Evolutionary conservation across 1,140 invertebrate species (phyloP).

Genomic region (Drosophila albomicans): DNA sequence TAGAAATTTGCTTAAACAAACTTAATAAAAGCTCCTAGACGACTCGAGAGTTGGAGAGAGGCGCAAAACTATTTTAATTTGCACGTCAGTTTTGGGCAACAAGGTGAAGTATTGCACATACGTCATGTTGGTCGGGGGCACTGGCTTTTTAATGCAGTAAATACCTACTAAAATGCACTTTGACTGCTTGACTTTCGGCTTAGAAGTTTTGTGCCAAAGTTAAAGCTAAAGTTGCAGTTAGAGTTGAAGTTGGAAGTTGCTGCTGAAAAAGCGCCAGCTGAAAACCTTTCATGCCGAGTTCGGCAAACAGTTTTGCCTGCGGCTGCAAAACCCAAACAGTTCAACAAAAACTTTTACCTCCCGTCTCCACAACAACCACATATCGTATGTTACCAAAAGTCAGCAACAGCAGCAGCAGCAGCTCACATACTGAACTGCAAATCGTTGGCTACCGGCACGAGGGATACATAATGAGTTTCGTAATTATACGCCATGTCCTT

Average conservation of each 20-base stretch:
- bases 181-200: slow-evolving; percentile 76
- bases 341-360: slow-evolving; percentile 66
- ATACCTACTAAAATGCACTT: slow-evolving; percentile 68
- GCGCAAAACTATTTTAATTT: slow-evolving; percentile 57
- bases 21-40: slow-evolving; percentile 31
- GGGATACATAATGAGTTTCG: slow-evolving; percentile 72
- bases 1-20: slow-evolving; percentile 31
- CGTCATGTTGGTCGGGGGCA: slow-evolving; percentile 36
- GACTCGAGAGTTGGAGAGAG: not conserved
- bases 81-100: slow-evolving; percentile 39
- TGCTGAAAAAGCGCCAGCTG: slow-evolving; percentile 16
- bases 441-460: slow-evolving; percentile 27
- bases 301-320: slow-evolving; percentile 73
- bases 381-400: slow-evolving; percentile 25
- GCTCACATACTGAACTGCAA: slow-evolving; percentile 5
- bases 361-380: slow-evolving; percentile 29
- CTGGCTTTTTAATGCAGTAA: slow-evolving; percentile 42
- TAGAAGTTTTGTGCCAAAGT: slow-evolving; percentile 44
- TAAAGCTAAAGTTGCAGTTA: slow-evolving; percentile 21
- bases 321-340: slow-evolving; percentile 65
- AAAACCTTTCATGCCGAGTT: slow-evolving; percentile 58
- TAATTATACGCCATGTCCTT: slow-evolving; percentile 58
- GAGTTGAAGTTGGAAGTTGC: slow-evolving; percentile 16
- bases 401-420: slow-evolving; percentile 18
- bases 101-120: slow-evolving; percentile 68